A percentile compares a stretch with the other conserved stretches of the same genome.
These are phyloP conservation scores for Vipera latastei DNA, from an alignment of 2,797 vertebrate genomes.

Conservation along the genomic window DNA sequence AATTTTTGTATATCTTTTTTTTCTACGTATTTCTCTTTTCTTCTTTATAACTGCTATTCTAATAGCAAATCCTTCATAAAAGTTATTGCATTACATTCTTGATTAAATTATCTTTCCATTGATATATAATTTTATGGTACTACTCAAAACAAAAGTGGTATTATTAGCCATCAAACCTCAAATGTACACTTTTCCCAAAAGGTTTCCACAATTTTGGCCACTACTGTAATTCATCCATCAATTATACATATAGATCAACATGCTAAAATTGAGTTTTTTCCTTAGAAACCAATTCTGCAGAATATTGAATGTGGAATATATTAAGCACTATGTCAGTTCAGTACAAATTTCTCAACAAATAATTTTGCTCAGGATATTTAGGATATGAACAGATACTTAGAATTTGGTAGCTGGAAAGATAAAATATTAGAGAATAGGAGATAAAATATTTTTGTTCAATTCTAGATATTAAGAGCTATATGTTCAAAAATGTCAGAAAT, in stretches of 20 bases:
- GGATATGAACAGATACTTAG: neutral
- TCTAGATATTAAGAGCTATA: neutral
- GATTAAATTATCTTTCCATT: no score
- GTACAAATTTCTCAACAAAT: slow-evolving; percentile 24
- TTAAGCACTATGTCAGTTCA: slow-evolving; percentile 30
- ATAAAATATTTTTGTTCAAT: neutral
- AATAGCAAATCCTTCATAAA: no score
- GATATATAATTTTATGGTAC: no score
- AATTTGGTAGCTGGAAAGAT: neutral
- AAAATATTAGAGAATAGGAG: neutral
- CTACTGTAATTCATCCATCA: slow-evolving; percentile 39
- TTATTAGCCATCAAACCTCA: no score
- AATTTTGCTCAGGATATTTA: slow-evolving; percentile 15
- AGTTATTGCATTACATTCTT: no score
- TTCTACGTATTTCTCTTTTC: no score
- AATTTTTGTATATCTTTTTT: no score
- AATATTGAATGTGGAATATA: neutral
- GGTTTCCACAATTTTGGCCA: no score
- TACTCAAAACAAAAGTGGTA: no score
- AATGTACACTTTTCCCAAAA: no score
- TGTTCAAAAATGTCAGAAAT: neutral
- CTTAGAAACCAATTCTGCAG: slow-evolving; percentile 30
- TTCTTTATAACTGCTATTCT: no score
- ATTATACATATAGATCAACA: slow-evolving; percentile 48
- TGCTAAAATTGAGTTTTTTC: slow-evolving; percentile 38